Base-by-base conservation (phyloP, 2,113 vertebrate species). In the Pavo muticus region DNA sequence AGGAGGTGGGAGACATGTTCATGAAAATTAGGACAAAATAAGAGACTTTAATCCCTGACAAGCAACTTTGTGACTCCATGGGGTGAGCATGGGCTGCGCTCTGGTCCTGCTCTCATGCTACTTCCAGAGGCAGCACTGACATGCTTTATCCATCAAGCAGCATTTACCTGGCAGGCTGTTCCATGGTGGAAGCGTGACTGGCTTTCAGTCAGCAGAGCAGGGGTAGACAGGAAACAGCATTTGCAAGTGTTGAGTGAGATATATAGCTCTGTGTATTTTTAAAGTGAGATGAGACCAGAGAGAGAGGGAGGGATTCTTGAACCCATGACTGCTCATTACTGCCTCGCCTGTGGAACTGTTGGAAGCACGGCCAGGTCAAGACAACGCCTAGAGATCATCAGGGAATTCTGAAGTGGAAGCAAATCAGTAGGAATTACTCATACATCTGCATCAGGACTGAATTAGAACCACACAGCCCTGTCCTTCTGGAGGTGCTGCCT, bases 31-130 rank as follows among this genome's bases (percentile, higher is more conserved):
- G 2, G 35, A 18, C 4, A 69, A 52, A 75, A 57, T 25, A 32
- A 8, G n/a, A 10, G 2, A 71, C 35, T 25, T 65, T 14, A 44
- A 47, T 14, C 35, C 39, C 20, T 20, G 17, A 16, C 0, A 1
- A 8, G 16, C 21, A 52, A 10, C 65, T 69, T 50, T 56, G 60
- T 35, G 44, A 39, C 25, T 2, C 78, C 47, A 30, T 1, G 0
- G 50, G 20, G 48, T 40, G 42, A 73, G 9, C 0, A 0, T 3
- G n/a, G 59, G 50, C 64, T 84, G 63, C 9, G 24, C 24, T 67
- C 20, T 44, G 1, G 0, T 13, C 63, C 78, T n/a, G 71, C 73
- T 57, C 60, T 3, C 1, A 8, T 6, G 30, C 25, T 27, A 0
- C 48, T 70, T 45, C 68, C 70, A 78, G 70, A n/a, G 29, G 60